phyloP scores from a whole-genome alignment of 2,113 vertebrate species.

The Hymenochirus boettgeri region DNA sequence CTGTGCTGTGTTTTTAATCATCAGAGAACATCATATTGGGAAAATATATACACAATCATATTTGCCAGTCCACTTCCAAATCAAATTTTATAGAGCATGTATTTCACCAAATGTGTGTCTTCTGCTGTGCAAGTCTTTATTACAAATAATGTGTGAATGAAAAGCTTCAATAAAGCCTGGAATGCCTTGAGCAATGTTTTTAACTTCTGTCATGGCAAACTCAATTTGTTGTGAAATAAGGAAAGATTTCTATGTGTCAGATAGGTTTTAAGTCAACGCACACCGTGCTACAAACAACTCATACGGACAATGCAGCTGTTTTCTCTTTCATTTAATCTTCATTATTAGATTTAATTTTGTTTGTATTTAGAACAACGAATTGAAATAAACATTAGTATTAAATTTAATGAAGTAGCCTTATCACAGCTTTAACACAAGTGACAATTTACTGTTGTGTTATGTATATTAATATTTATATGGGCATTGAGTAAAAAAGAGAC shows the following conservation, averaged over 20 bases:
- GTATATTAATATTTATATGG: no score
- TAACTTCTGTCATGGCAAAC: constrained; percentile 39
- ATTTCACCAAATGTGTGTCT: not conserved
- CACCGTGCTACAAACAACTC: constrained; percentile 21
- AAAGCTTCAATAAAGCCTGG: constrained; percentile 15
- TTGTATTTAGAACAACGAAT: constrained; percentile 13
- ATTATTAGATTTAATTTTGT: constrained; percentile 35
- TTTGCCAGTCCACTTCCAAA: no score
- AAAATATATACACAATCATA: no score
- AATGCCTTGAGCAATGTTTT: constrained; percentile 25
- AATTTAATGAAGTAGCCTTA: constrained; percentile 7
- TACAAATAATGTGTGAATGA: constrained; percentile 33
- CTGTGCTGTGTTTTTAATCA: no score
- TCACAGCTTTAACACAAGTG: not conserved
- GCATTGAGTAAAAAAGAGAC: no score
- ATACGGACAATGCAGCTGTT: constrained; percentile 33
- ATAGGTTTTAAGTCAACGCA: constrained; percentile 36
- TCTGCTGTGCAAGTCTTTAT: constrained; percentile 6
- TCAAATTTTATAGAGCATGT: no score
- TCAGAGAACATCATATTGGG: no score
- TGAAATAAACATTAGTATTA: constrained; percentile 14
- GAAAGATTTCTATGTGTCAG: constrained; percentile 36
- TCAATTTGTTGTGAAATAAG: constrained; percentile 38
- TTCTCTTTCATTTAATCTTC: constrained; percentile 21
- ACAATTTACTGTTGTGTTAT: no score